Evolutionary conservation across 2,113 vertebrate species (phyloP).

Genomic region (Chamaea fasciata): DNA sequence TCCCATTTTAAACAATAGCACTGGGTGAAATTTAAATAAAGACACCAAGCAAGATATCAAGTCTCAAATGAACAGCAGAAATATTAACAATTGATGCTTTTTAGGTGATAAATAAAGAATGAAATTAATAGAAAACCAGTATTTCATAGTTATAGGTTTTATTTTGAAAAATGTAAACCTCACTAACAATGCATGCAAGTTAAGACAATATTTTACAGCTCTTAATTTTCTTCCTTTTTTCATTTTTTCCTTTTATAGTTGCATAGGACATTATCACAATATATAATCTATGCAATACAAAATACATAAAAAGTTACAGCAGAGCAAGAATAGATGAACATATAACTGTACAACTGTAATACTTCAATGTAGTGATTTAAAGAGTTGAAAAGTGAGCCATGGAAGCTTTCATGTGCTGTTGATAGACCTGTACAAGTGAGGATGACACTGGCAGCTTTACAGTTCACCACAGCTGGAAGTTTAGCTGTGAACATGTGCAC

Average conservation of each 20-base stretch:
- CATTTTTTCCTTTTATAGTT: slow-evolving; percentile 31
- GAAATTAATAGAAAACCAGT: background rate
- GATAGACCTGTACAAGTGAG: background rate
- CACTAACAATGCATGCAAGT: slow-evolving; percentile 79
- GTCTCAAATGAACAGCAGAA: background rate
- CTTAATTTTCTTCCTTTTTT: slow-evolving; percentile 59
- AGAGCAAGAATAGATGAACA: slow-evolving; percentile 68
- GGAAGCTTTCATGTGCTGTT: slow-evolving; percentile 33
- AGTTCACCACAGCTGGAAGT: background rate
- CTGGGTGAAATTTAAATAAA: background rate
- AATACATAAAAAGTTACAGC: slow-evolving; percentile 77
- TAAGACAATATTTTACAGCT: slow-evolving; percentile 74
- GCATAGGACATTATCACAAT: slow-evolving; percentile 78
- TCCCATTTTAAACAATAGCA: background rate
- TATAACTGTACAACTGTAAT: slow-evolving; percentile 69
- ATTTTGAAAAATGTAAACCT: slow-evolving; percentile 79
- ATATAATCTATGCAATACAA: slow-evolving; percentile 80
- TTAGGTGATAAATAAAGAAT: background rate
- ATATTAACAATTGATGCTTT: background rate
- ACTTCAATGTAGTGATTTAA: slow-evolving; percentile 72
- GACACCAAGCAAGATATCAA: background rate
- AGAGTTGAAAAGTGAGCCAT: slow-evolving; percentile 38
- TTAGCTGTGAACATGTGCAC: background rate
- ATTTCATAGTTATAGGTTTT: slow-evolving; percentile 64
- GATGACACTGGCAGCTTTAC: background rate